A percentile compares a stretch with the other conserved stretches of the same genome.
These are phyloP conservation scores for Gymnobelideus leadbeateri DNA, from an alignment of 2,113 vertebrate species.

Conservation along the genomic window DNA sequence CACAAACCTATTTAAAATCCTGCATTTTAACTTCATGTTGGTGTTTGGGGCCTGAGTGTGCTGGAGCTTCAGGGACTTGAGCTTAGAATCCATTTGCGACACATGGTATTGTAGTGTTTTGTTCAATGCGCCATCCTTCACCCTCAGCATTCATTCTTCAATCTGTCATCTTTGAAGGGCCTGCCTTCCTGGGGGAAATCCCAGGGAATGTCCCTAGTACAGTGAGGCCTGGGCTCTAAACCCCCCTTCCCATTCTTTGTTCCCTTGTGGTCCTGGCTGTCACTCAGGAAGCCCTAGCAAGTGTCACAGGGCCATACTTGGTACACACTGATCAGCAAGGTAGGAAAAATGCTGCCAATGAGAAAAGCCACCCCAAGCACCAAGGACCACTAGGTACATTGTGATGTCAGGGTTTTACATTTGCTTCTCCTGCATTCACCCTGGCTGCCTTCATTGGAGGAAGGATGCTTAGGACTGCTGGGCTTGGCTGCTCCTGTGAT, in stretches of 20 bases:
- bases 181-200: constrained; percentile 27
- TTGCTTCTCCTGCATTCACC: neutral
- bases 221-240: constrained; percentile 24
- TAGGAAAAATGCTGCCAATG: constrained; percentile 5
- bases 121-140: constrained; percentile 1
- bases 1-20: neutral
- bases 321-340: constrained; percentile 35
- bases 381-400: constrained; percentile 36
- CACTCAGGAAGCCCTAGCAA: neutral
- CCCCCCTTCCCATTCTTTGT: neutral
- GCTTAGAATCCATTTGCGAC: constrained; percentile 39
- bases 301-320: neutral
- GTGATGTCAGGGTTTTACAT: constrained; percentile 49
- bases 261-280: constrained; percentile 9
- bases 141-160: neutral
- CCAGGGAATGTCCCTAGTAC: neutral
- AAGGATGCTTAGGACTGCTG: neutral
- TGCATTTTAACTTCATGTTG: neutral
- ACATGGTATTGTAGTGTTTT: neutral
- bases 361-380: constrained; percentile 9
- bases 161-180: constrained; percentile 19
- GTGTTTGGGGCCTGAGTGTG: constrained; percentile 39
- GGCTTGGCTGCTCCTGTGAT: neutral
- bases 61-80: neutral
- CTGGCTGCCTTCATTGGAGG: neutral